Conservation (phyloP, 2,797 vertebrate genomes). For the Sandelia bainsii region DNA sequence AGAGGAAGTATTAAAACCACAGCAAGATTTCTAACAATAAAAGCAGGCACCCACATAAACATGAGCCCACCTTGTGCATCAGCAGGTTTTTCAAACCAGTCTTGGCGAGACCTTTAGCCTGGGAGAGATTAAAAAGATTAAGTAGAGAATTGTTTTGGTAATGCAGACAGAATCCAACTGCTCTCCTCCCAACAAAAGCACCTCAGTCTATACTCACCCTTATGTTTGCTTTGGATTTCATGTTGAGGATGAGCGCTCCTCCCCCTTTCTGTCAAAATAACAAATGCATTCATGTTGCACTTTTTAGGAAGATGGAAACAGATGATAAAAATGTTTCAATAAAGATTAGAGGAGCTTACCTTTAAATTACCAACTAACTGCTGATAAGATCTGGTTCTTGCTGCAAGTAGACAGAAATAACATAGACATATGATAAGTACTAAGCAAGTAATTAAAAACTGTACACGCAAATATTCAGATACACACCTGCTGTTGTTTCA, state of each 20-base stretch:
- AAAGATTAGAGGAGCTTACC: constrained; percentile 71
- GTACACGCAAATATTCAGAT: neutral
- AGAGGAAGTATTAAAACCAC: neutral
- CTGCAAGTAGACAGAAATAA: constrained; percentile 62
- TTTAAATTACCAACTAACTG: constrained; percentile 90
- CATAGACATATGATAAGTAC: too few relatives aligned
- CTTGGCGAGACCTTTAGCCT: constrained; percentile 86
- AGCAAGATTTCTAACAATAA: neutral
- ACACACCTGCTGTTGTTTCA: constrained; percentile 82
- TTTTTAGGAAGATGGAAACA: neutral
- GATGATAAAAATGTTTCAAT: neutral
- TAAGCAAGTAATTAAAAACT: neutral
- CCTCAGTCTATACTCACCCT: constrained; percentile 78
- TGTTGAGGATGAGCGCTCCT: constrained; percentile 89
- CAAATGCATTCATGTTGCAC: neutral
- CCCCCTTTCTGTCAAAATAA: constrained; percentile 88
- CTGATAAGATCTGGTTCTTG: constrained; percentile 85
- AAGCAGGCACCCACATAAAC: constrained; percentile 1
- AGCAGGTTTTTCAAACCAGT: constrained; percentile 86
- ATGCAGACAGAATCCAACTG: constrained; percentile 1
- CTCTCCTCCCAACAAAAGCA: neutral
- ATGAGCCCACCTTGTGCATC: constrained; percentile 83
- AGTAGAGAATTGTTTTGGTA: neutral
- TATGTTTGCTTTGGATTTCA: constrained; percentile 89
- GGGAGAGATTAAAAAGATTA: constrained; percentile 31